These are phyloP conservation scores for Amphipyra berbera DNA, from an alignment of 2,888 invertebrate genomes.

Conservation along the genomic window DNA sequence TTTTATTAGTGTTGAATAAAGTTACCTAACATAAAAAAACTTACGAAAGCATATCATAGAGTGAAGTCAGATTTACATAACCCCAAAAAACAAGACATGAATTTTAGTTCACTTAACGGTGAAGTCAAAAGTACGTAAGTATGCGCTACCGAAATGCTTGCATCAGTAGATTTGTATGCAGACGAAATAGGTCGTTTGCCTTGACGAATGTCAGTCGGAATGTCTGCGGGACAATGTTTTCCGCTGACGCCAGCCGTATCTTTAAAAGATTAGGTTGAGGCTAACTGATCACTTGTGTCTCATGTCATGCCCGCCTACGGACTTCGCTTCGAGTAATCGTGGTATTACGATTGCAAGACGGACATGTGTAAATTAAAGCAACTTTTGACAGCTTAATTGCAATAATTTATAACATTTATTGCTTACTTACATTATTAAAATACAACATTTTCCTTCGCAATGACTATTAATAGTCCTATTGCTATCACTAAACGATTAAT, in stretches of 20 bases:
- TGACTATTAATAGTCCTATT: slow-evolving; percentile 10
- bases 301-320: slow-evolving; percentile 35
- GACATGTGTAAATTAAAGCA: slow-evolving; percentile 1
- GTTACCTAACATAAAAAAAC: slow-evolving; percentile 1
- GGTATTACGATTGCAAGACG: neutral
- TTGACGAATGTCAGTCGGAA: slow-evolving; percentile 53
- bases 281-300: slow-evolving; percentile 41
- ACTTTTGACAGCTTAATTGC: neutral
- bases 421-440: neutral
- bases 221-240: slow-evolving; percentile 53
- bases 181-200: slow-evolving; percentile 50
- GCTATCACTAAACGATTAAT: slow-evolving; percentile 28
- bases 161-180: slow-evolving; percentile 43
- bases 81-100: slow-evolving; percentile 33
- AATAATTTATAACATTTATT: neutral
- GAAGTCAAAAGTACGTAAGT: slow-evolving; percentile 32
- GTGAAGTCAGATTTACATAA: slow-evolving; percentile 14
- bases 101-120: slow-evolving; percentile 29
- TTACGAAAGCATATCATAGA: neutral
- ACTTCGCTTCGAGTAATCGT: slow-evolving; percentile 2
- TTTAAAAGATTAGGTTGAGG: slow-evolving; percentile 55
- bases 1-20: neutral
- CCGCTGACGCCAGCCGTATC: slow-evolving; percentile 53
- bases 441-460: slow-evolving; percentile 1
- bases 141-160: slow-evolving; percentile 45